Conservation (phyloP, 2,113 vertebrate genomes). For the Ovibos moschatus region DNA sequence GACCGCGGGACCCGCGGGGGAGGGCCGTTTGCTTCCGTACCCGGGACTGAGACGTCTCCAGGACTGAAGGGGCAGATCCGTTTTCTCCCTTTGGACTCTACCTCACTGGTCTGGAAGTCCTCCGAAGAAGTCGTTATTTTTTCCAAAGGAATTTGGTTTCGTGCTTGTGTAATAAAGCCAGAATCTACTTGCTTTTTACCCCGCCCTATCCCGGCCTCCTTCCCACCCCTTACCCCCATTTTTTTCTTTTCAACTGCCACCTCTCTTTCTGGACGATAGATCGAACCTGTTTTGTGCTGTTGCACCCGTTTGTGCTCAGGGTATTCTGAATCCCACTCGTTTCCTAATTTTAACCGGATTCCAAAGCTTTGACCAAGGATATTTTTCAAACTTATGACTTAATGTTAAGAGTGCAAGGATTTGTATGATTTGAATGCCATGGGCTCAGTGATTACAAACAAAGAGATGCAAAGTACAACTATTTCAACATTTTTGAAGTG, state of each 20-base stretch:
- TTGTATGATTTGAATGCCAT: slow-evolving; percentile 64
- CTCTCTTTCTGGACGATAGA: slow-evolving; percentile 41
- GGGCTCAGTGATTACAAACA: slow-evolving; percentile 78
- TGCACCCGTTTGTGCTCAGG: slow-evolving; percentile 84
- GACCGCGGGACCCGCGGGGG: neutral
- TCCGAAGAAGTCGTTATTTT: slow-evolving; percentile 74
- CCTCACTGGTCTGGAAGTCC: slow-evolving; percentile 84
- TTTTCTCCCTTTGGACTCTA: slow-evolving; percentile 79
- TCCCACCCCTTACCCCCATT: neutral
- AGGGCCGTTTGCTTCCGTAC: neutral
- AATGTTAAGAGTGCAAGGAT: slow-evolving; percentile 74
- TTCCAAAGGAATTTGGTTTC: slow-evolving; percentile 82
- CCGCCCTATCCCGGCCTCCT: neutral
- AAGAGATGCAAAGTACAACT: slow-evolving; percentile 73
- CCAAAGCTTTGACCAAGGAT: slow-evolving; percentile 79
- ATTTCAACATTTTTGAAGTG: slow-evolving; percentile 77
- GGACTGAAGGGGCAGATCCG: slow-evolving; percentile 49
- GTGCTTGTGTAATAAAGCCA: slow-evolving; percentile 79
- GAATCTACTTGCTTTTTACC: slow-evolving; percentile 41
- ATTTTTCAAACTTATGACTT: slow-evolving; percentile 73
- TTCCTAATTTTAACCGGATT: slow-evolving; percentile 75
- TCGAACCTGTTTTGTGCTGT: slow-evolving; percentile 68
- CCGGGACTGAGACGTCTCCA: slow-evolving; percentile 62
- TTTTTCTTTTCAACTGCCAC: slow-evolving; percentile 29
- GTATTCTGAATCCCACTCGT: slow-evolving; percentile 81